Conservation (phyloP, 2,888 invertebrate species). For the Leptopterna dolabrata region DNA sequence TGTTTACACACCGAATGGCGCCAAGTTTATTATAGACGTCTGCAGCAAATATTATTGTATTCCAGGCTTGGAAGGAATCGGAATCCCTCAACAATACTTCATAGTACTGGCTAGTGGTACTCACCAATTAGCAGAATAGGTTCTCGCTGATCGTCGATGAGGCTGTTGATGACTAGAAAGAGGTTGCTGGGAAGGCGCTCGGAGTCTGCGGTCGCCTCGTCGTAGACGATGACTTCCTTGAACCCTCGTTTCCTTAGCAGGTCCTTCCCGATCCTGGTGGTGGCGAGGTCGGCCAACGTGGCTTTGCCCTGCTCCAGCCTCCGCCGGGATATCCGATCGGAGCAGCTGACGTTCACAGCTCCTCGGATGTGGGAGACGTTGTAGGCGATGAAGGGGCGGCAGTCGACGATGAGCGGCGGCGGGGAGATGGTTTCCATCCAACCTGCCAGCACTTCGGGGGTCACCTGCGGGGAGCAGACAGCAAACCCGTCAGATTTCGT, state of each 20-base stretch:
- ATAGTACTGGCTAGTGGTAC: constrained; percentile 63
- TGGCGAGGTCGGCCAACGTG: constrained; percentile 75
- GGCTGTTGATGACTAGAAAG: constrained; percentile 74
- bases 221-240: constrained; percentile 77
- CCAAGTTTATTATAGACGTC: too few relatives aligned
- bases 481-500: background rate
- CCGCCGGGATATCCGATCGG: constrained; percentile 76
- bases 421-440: constrained; percentile 66
- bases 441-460: constrained; percentile 69
- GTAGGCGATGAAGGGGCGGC: constrained; percentile 74
- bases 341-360: constrained; percentile 78
- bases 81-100: too few relatives aligned
- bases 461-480: background rate
- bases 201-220: constrained; percentile 75
- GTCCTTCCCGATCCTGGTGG: constrained; percentile 75
- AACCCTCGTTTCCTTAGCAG: constrained; percentile 70
- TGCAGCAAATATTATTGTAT: too few relatives aligned
- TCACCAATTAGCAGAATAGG: constrained; percentile 77
- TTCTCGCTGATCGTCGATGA: constrained; percentile 76
- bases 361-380: constrained; percentile 77
- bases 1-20: too few relatives aligned
- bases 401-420: constrained; percentile 61
- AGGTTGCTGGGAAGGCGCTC: constrained; percentile 72
- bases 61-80: too few relatives aligned
- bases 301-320: constrained; percentile 77